These are phyloP conservation scores for Microctonus brassicae DNA, from an alignment of 2,888 invertebrate species.

Conservation along the genomic window DNA sequence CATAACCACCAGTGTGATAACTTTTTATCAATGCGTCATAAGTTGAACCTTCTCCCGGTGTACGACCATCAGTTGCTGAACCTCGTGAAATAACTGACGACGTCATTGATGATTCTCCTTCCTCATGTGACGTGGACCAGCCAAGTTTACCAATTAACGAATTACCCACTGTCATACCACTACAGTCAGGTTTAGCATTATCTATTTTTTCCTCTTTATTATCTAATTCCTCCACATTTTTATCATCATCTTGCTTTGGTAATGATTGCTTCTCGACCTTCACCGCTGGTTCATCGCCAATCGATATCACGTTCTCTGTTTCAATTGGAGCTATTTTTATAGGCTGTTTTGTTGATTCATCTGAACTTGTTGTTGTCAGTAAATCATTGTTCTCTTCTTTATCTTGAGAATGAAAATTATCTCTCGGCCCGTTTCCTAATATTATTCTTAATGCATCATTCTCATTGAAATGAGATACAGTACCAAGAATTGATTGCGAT, in stretches of 20 bases:
- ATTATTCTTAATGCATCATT: conserved; percentile 82
- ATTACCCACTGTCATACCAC: conserved; percentile 72
- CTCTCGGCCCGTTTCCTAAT: conserved; percentile 58
- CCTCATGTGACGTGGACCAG: conserved; percentile 75
- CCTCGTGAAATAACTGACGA: conserved; percentile 73
- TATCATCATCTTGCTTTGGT: conserved; percentile 19
- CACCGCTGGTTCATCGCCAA: not conserved
- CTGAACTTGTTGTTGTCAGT: conserved; percentile 12
- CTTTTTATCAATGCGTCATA: conserved; percentile 75
- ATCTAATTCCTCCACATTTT: not conserved
- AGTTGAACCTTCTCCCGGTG: conserved; percentile 70
- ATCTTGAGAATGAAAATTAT: not conserved
- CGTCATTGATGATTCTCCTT: conserved; percentile 71
- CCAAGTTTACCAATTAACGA: conserved; percentile 77
- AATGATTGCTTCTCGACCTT: not conserved
- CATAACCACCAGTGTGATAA: conserved; percentile 71
- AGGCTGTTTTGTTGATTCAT: conserved; percentile 4
- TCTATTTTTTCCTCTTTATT: conserved; percentile 43
- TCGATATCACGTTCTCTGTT: not conserved
- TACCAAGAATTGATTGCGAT: conserved; percentile 60
- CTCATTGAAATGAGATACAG: conserved; percentile 72
- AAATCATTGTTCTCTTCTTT: conserved; percentile 30
- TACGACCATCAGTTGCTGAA: conserved; percentile 69
- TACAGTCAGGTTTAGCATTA: conserved; percentile 43
- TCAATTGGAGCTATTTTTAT: conserved; percentile 13